These are phyloP conservation scores for Paraplagusia blochii DNA, from an alignment of 2,113 vertebrate species.

Conservation along the genomic window DNA sequence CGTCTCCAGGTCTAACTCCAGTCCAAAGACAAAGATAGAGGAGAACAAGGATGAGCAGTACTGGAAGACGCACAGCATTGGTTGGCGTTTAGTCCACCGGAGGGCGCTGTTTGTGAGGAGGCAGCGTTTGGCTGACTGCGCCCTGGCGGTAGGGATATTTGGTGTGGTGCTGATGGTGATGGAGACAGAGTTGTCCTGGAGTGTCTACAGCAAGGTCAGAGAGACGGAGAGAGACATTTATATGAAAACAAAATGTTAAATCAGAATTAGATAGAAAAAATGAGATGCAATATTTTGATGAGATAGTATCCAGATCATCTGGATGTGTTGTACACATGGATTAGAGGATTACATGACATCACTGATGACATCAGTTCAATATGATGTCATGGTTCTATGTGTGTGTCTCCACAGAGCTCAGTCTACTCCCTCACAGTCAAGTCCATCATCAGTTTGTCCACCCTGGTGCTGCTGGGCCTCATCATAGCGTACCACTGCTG, in stretches of 20 bases:
- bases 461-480: constrained; percentile 86
- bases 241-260: background rate
- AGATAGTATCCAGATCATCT: constrained; percentile 21
- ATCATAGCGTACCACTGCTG: constrained; percentile 91
- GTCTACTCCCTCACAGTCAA: constrained; percentile 90
- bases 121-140: constrained; percentile 90
- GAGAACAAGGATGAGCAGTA: constrained; percentile 36
- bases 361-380: background rate
- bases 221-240: background rate
- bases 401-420: constrained; percentile 79
- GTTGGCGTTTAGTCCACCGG: constrained; percentile 86
- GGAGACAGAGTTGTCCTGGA: constrained; percentile 95
- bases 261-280: too few species aligned
- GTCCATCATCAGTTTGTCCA: constrained; percentile 94
- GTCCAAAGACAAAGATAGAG: constrained; percentile 29
- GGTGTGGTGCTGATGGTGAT: constrained; percentile 95
- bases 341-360: constrained; percentile 22
- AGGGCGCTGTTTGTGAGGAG: constrained; percentile 88
- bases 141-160: constrained; percentile 90
- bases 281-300: background rate
- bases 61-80: constrained; percentile 79
- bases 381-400: constrained; percentile 3
- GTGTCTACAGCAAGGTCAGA: constrained; percentile 91
- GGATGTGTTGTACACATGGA: constrained; percentile 12
- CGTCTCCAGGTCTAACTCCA: constrained; percentile 6